Evolutionary conservation across 2,888 invertebrate species (phyloP), one percentile per base, ranked within the genome.

Genomic region (Platerodrilus igneus): DNA sequence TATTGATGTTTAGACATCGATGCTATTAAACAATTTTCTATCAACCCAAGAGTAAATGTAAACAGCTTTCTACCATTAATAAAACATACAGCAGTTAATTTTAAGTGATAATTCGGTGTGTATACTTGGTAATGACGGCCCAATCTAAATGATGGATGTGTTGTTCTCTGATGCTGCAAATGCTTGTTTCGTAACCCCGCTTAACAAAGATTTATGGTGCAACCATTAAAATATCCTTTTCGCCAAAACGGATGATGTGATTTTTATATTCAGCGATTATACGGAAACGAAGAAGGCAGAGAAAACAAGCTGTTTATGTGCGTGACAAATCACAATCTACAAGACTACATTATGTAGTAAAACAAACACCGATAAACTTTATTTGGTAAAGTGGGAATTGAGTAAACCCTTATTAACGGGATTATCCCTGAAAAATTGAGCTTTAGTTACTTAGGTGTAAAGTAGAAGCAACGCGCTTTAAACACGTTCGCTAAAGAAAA

Each of bases 131-230:
- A 62, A 64, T 62, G 66, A 66, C 66, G 64, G 63, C 53, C 63
- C 64, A 66, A 66, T 65, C 62, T 61, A 58, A 53, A 61, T 67
- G 66, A 67, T 67, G 65, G 66, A 67, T 67, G 65, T 61, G 62
- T 62, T 63, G 62, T 63, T 64, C 59, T 60, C 60, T 61, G 61
- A 64, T 64, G 64, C 62, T 61, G 58, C 62, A 59, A 57, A 58
- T 41, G 41, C 35, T 58, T 56, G 61, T 64, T 63, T 62, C 59
- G 58, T 57, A 57, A 57, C 58, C 60, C 58, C 46, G 43, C 54
- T 57, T 63, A 64, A 64, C 62, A 60, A 59, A 63, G 65, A 66
- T 66, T 66, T 64, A 66, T 66, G 63, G 63, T 23, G 38, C 41
- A 39, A 26, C 46, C 33, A 39, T 37, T 38, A 31, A 41, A 49